Evolutionary conservation across 2,888 invertebrate genomes (phyloP), one percentile per base, ranked within the genome.

Genomic region (Vanessa cardui): DNA sequence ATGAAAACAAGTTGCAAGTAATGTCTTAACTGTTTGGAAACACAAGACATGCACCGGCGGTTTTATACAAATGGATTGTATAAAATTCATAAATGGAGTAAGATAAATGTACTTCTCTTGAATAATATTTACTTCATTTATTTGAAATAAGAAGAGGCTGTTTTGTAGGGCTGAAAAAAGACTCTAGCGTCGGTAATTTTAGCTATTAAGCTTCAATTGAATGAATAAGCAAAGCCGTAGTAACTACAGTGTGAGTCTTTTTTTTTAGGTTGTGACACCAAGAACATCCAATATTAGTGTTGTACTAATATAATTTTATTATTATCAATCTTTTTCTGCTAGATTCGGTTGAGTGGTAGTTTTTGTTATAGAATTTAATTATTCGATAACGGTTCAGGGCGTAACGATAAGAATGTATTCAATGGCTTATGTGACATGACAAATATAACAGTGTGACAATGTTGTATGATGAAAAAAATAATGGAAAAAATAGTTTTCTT

Each of bases 221-320:
- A 45, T 46, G 7, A 39, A 26, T 26, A 59, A 15, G 39, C 12
- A 26, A 45, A 45, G 26, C 8, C 45, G 49, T 20, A 58, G 5
- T 58, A 39, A 64, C 45, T 61, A 62, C 58, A 52, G 4, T 47
- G 58, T 50, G 46, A 65, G 45, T 39, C 56, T 56, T 63, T 50
- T 68, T n/a, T 71, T 68, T 65, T 68, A 66, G 75, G 74, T 75
- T 75, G 74, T 75, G 75, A 75, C 73, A 66, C 68, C 59, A 67
- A 59, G 59, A 72, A 70, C 69, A 68, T 73, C 68, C 65, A 72
- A 66, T 66, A 56, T 68, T 74, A 73, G 73, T 68, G 72, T 74
- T 75, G 69, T 75, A 71, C 72, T 75, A 75, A 63, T 67, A 50
- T 73, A 63, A 56, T 39, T 61, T 52, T 70, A 67, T 66, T 69